Percentiles rank a stretch among this genome's conserved stretches.
phyloP scores from a whole-genome alignment of 2,113 vertebrate species.

The Melanerpes aurifrons region DNA sequence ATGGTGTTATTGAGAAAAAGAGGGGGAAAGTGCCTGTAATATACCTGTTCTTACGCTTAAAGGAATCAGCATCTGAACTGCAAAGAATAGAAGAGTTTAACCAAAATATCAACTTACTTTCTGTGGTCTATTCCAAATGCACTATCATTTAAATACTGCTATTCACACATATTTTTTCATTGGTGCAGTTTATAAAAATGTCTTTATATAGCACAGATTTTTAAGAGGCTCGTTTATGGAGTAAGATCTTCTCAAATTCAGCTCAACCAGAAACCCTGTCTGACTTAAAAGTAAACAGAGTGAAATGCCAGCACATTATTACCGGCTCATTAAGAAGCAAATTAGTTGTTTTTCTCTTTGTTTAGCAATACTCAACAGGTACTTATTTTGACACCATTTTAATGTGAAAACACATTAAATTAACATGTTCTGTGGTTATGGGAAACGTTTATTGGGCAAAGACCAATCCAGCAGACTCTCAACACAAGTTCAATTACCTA shows the following conservation, averaged over 20 bases:
- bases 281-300: constrained; percentile 23
- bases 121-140: background rate
- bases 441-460: constrained; percentile 43
- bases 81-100: background rate
- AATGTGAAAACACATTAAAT: constrained; percentile 64
- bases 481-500: background rate
- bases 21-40: background rate
- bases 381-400: constrained; percentile 44
- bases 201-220: background rate
- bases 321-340: constrained; percentile 65
- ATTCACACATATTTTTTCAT: background rate
- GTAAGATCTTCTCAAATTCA: background rate
- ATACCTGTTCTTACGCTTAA: background rate
- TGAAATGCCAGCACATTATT: constrained; percentile 39
- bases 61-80: background rate
- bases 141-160: background rate
- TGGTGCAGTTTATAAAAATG: background rate
- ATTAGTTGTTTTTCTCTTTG: constrained; percentile 67
- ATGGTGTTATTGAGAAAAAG: background rate
- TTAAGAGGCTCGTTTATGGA: background rate
- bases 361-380: constrained; percentile 67
- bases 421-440: constrained; percentile 25
- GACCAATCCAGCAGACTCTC: constrained; percentile 19
- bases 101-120: background rate
- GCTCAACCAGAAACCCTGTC: background rate